phyloP scores from a whole-genome alignment of 2,113 vertebrate genomes.

The Forbesichthys papilliferus region DNA sequence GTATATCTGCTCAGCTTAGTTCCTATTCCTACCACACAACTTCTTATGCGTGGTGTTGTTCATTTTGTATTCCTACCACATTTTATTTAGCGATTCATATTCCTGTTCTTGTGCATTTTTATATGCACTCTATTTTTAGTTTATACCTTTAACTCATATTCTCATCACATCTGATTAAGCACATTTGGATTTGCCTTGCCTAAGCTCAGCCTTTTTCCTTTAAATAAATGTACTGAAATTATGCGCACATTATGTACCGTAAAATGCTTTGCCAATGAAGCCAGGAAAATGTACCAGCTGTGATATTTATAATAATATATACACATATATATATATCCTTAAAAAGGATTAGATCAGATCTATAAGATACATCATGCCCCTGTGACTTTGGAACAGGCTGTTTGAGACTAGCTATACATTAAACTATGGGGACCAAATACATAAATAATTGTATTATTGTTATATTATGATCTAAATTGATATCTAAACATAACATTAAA shows the following conservation, averaged over 20 bases:
- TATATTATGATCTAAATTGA: no score
- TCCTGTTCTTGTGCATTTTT: neutral
- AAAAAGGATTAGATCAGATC: no score
- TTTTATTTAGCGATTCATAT: neutral
- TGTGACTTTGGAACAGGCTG: no score
- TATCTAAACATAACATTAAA: no score
- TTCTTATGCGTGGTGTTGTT: neutral
- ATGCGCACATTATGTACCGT: conserved; percentile 6
- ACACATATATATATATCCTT: no score
- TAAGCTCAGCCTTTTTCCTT: neutral
- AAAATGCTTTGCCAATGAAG: neutral
- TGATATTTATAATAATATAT: neutral
- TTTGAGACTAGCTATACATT: no score
- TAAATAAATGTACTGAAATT: neutral
- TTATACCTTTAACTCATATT: neutral
- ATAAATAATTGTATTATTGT: no score
- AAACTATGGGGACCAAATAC: no score
- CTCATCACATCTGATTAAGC: no score
- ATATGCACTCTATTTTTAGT: neutral
- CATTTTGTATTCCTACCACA: neutral
- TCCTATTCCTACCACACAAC: neutral
- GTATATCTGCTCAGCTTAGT: no score
- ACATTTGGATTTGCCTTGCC: neutral
- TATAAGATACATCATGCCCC: no score
- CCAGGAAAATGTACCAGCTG: neutral